Conservation (phyloP, 2,113 vertebrate species). For the Oncorhynchus keta region DNA sequence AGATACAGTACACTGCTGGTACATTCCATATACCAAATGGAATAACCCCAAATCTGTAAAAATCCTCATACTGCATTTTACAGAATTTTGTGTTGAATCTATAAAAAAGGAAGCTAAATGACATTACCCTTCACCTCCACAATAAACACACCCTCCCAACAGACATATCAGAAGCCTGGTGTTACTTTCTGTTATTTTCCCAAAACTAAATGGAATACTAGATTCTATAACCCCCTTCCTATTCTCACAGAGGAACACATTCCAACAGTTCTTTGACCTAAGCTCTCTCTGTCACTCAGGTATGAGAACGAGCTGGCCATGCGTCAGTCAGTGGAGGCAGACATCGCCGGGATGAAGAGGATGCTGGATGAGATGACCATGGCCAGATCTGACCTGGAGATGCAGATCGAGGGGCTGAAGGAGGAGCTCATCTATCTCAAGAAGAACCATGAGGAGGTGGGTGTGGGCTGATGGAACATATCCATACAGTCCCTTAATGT, state of each 20-base stretch:
- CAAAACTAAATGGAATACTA: neutral
- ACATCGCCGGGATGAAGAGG: slow-evolving; percentile 78
- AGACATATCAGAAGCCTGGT: neutral
- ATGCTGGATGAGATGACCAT: slow-evolving; percentile 74
- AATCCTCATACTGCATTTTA: neutral
- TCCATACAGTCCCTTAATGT: neutral
- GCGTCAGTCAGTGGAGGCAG: slow-evolving; percentile 84
- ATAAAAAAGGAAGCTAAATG: too few species aligned
- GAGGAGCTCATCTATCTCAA: slow-evolving; percentile 84
- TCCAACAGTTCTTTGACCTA: neutral
- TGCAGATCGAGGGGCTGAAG: slow-evolving; percentile 81
- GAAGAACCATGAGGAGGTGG: slow-evolving; percentile 87
- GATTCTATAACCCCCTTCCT: neutral
- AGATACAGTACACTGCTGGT: neutral
- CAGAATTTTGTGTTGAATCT: neutral
- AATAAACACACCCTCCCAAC: too few species aligned
- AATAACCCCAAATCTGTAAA: too few species aligned
- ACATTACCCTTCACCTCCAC: too few species aligned
- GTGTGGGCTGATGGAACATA: slow-evolving; percentile 3
- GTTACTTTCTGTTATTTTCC: neutral
- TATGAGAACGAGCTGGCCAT: slow-evolving; percentile 84
- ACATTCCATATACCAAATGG: neutral
- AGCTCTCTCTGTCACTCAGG: slow-evolving; percentile 51
- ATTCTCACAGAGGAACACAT: too few species aligned
- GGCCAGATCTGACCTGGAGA: slow-evolving; percentile 79